phyloP scores from a whole-genome alignment of 2,888 invertebrate genomes.

The Enoplolaimus lenunculus region DNA sequence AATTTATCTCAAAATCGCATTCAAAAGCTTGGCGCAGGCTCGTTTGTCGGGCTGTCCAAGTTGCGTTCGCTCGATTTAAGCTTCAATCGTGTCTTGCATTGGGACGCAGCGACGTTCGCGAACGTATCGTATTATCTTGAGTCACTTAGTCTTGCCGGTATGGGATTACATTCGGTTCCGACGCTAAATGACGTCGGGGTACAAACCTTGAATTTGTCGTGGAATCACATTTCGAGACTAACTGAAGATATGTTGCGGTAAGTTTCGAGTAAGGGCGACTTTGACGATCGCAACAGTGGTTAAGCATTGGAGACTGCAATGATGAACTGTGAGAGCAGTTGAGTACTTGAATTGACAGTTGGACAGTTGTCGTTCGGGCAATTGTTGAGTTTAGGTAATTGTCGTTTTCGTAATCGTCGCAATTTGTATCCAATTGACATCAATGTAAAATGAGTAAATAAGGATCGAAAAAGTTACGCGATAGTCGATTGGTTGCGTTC shows the following conservation, averaged over 20 bases:
- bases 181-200: slow-evolving; percentile 30
- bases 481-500: too few relatives aligned
- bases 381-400: too few relatives aligned
- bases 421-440: too few relatives aligned
- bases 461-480: too few relatives aligned
- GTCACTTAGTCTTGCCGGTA: slow-evolving; percentile 33
- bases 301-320: too few relatives aligned
- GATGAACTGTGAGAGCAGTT: too few relatives aligned
- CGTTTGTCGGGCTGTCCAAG: slow-evolving; percentile 19
- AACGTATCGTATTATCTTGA: slow-evolving; percentile 31
- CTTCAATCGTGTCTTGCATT: slow-evolving; percentile 36
- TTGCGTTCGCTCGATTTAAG: slow-evolving; percentile 10
- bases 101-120: slow-evolving; percentile 34
- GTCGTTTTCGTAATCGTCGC: too few relatives aligned
- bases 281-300: too few relatives aligned
- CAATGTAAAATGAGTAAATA: too few relatives aligned
- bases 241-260: slow-evolving; percentile 3
- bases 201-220: slow-evolving; percentile 30
- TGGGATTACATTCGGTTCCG: slow-evolving; percentile 36
- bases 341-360: too few relatives aligned
- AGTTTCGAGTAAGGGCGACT: too few relatives aligned
- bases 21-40: slow-evolving; percentile 32
- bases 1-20: slow-evolving; percentile 49
- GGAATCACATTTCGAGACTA: slow-evolving; percentile 2
- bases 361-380: too few relatives aligned